Percentiles rank a stretch among this genome's conserved stretches.
Evolutionary conservation across 2,888 invertebrate genomes (phyloP).

Genomic region (Euzophera pinguis): DNA sequence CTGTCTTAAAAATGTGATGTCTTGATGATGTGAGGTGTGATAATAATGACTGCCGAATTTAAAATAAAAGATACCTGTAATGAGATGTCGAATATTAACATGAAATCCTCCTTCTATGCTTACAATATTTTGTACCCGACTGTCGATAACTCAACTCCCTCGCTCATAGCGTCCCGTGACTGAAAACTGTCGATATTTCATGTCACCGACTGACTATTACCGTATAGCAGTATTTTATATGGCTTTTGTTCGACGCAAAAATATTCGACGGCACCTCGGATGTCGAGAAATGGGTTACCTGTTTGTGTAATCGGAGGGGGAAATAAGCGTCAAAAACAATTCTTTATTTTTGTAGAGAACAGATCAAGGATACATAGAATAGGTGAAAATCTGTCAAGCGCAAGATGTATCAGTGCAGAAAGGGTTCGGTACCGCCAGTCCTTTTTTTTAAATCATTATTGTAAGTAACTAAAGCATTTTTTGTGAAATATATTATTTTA

Average conservation of each 20-base stretch:
- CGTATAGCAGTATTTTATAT: constrained; percentile 1
- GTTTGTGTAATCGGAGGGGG: not conserved
- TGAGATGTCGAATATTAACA: not conserved
- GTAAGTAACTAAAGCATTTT: no score
- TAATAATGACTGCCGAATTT: no score
- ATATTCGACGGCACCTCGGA: not conserved
- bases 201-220: constrained; percentile 7
- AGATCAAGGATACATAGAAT: no score
- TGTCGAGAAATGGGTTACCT: not conserved
- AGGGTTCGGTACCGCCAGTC: no score
- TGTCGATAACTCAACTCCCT: constrained; percentile 2
- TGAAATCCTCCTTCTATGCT: not conserved
- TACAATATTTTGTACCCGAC: not conserved
- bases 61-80: no score
- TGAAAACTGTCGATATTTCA: constrained; percentile 13
- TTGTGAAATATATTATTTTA: no score
- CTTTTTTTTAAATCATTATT: no score
- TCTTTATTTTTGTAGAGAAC: not conserved
- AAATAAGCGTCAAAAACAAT: not conserved
- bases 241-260: constrained; percentile 5
- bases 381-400: no score
- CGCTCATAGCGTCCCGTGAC: not conserved
- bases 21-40: no score
- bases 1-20: no score
- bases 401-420: no score